Base-by-base conservation (phyloP, 2,888 invertebrate genomes). In the Agrochola litura region DNA sequence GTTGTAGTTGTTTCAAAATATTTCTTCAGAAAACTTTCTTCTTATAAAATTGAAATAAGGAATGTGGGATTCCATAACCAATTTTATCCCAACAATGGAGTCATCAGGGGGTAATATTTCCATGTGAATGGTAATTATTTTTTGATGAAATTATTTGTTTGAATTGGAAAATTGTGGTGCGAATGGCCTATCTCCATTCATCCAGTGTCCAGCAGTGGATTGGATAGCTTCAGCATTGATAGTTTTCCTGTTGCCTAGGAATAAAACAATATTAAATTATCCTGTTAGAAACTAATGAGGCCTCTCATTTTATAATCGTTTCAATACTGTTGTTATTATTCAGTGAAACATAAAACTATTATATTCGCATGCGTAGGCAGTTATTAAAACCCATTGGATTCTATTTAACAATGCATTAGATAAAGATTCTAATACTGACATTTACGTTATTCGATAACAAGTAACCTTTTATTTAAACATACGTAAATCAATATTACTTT, bases 401-500 rank as follows among this genome's bases (percentile, higher is more conserved):
- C 14, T 58, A 67, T 71, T 63, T 52, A 73, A 66, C 58, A 64
- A 22, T 58, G 22, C n/a, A 61, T 60, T 56, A 46, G 60, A 58
- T 68, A 68, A 63, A 52, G 43, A 22, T 73, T 73, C 16, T n/a
- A 25, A 9, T 60, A 8, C 61, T 73, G 69, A 58, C 65, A 69
- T 79, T 68, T 61, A 68, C 10, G 37, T 54, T 43, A 41, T 41
- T 41, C n/a, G 37, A 61, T 65, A 73, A 22, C 56, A 61, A 65
- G 41, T 19, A 63, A 63, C 41, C 22, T 73, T 84, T 74, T 19
- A 43, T 83, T 73, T 22, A 46, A 30, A 58, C 30, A 43, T 22
- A 73, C 43, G 30, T 37, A 30, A 71, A 68, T 72, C 37, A 76
- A 69, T 56, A 79, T 52, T 56, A 58, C 43, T 63, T 67, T 84